Conservation (phyloP, 2,797 vertebrate species). For the Xenentodon cancila region DNA sequence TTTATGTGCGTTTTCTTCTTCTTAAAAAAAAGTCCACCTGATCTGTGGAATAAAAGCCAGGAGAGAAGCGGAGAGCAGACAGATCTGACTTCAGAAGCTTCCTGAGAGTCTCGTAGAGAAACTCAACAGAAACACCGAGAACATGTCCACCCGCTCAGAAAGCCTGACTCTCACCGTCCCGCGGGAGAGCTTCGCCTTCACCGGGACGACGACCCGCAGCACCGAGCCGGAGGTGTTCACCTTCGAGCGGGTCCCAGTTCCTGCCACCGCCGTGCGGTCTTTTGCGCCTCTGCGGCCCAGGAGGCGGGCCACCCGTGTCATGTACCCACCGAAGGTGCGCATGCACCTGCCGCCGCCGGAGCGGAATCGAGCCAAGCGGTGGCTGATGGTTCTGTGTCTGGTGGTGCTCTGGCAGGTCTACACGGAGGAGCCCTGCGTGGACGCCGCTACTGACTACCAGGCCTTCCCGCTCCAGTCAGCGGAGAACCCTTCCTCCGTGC, state of each 20-base stretch:
- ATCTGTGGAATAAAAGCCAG: background rate
- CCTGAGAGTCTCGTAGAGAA: background rate
- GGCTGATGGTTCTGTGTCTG: slow-evolving; percentile 79
- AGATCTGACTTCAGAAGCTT: slow-evolving; percentile 10
- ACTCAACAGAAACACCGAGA: background rate
- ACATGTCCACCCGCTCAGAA: slow-evolving; percentile 71
- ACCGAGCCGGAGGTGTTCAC: slow-evolving; percentile 84
- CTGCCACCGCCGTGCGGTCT: slow-evolving; percentile 56
- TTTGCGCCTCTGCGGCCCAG: slow-evolving; percentile 66
- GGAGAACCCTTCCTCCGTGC: slow-evolving; percentile 61
- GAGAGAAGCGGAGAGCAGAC: rapidly evolving
- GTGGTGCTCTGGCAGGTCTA: slow-evolving; percentile 85
- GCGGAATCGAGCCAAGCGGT: slow-evolving; percentile 79
- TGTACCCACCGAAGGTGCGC: slow-evolving; percentile 83
- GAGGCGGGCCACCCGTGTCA: slow-evolving; percentile 78
- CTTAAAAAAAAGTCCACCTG: slow-evolving; percentile 29
- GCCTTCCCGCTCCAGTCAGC: slow-evolving; percentile 65
- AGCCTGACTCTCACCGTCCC: slow-evolving; percentile 57
- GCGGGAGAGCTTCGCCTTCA: slow-evolving; percentile 56
- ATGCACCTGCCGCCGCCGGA: slow-evolving; percentile 83
- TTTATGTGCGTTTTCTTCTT: too few relatives aligned
- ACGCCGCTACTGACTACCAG: slow-evolving; percentile 57
- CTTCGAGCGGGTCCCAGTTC: slow-evolving; percentile 75
- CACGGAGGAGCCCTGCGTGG: slow-evolving; percentile 74
- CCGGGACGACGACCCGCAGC: slow-evolving; percentile 62